phyloP scores from a whole-genome alignment of 2,888 invertebrate species.

The Mimachlamys varia region DNA sequence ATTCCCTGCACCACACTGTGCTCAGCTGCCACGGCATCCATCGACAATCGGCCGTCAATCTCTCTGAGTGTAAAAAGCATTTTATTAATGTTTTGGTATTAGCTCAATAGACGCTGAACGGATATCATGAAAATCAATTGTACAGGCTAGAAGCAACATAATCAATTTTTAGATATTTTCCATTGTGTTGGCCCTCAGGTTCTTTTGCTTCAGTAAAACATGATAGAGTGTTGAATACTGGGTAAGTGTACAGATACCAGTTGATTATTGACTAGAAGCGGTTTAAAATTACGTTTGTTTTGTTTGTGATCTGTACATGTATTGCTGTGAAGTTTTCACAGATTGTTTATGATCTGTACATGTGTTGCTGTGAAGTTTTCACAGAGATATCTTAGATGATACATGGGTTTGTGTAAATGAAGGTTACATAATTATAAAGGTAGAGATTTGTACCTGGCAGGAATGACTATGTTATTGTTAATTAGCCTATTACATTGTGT shows the following conservation, averaged over 20 bases:
- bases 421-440: background rate
- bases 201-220: background rate
- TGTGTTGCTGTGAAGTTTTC: background rate
- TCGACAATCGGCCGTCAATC: constrained; percentile 14
- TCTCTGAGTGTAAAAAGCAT: background rate
- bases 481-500: background rate
- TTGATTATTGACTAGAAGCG: background rate
- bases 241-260: background rate
- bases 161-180: constrained; percentile 3
- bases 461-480: background rate
- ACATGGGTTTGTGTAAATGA: background rate
- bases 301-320: background rate
- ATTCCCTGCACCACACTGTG: background rate
- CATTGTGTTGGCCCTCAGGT: background rate
- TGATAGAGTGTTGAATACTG: background rate
- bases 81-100: constrained; percentile 28
- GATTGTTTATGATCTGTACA: background rate
- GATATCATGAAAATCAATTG: constrained; percentile 29
- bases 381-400: no score
- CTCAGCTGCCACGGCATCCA: background rate
- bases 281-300: background rate
- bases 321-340: background rate
- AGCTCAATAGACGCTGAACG: background rate
- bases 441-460: background rate
- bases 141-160: background rate